phyloP scores from a whole-genome alignment of 2,113 vertebrate genomes.

The Ptychochromis oligacanthus region DNA sequence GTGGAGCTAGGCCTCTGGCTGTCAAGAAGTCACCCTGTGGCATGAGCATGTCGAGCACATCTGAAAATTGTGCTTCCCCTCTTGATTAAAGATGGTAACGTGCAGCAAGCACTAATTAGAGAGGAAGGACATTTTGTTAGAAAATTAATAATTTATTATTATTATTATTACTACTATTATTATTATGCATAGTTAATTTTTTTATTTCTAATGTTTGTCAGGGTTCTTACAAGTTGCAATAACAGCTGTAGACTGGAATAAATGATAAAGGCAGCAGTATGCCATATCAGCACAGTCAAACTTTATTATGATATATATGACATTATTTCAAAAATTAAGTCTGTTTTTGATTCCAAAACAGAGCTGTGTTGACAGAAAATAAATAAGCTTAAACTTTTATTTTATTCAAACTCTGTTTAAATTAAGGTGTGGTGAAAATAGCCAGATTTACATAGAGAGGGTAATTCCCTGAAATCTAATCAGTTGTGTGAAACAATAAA shows the following conservation, averaged over 20 bases:
- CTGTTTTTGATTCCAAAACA: neutral
- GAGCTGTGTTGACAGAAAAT: neutral
- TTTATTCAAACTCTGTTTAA: neutral
- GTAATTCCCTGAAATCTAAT: neutral
- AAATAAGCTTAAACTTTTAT: too few relatives aligned
- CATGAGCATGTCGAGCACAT: conserved; percentile 14
- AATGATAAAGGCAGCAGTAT: neutral
- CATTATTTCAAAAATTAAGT: neutral
- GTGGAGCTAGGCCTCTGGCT: conserved; percentile 41
- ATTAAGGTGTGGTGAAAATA: neutral
- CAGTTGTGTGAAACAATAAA: neutral
- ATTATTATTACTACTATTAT: too few relatives aligned
- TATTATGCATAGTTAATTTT: too few relatives aligned
- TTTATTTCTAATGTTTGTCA: neutral
- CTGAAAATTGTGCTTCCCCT: neutral
- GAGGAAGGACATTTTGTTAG: too few relatives aligned
- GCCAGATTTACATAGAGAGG: neutral
- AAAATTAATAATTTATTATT: too few relatives aligned
- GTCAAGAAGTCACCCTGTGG: conserved; percentile 52
- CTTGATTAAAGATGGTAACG: conserved; percentile 23
- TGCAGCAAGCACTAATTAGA: conserved; percentile 1
- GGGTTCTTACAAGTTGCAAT: neutral
- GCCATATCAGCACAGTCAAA: too few relatives aligned
- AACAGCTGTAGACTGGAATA: neutral
- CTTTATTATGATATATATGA: neutral